Evolutionary conservation across 2,113 vertebrate species (phyloP).

Genomic region (Epinephelus lanceolatus): DNA sequence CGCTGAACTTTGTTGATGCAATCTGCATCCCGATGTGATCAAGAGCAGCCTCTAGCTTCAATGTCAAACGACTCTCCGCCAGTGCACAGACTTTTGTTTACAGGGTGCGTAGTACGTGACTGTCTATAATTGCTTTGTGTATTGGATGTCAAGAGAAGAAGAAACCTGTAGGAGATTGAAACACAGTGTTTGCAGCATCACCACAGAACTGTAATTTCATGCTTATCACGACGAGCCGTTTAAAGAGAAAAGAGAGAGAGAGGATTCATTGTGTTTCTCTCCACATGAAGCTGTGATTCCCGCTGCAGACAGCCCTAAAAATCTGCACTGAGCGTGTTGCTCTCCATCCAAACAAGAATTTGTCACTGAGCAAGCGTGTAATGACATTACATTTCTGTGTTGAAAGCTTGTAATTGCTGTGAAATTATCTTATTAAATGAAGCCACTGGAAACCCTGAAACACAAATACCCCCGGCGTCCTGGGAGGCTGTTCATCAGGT

Average conservation of each 20-base stretch:
- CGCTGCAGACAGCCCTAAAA: neutral
- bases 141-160: constrained; percentile 56
- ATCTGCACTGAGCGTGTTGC: constrained; percentile 6
- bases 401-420: constrained; percentile 70
- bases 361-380: constrained; percentile 64
- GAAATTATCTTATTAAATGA: constrained; percentile 75
- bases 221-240: constrained; percentile 50
- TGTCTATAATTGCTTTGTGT: constrained; percentile 69
- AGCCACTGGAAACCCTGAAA: constrained; percentile 59
- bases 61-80: constrained; percentile 52
- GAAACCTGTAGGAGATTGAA: constrained; percentile 52
- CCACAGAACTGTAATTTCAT: constrained; percentile 66
- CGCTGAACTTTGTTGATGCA: constrained; percentile 36
- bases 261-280: constrained; percentile 38
- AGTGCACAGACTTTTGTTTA: constrained; percentile 33
- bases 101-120: constrained; percentile 25
- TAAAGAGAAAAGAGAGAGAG: constrained; percentile 41
- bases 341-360: constrained; percentile 40
- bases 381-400: constrained; percentile 66
- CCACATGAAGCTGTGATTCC: constrained; percentile 25
- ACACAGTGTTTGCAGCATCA: constrained; percentile 39
- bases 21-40: constrained; percentile 28
- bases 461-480: constrained; percentile 35
- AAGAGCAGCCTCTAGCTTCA: constrained; percentile 33
- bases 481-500: constrained; percentile 20